Conservation (phyloP, 2,888 invertebrate species). For the Mechanitis mazaeus region DNA sequence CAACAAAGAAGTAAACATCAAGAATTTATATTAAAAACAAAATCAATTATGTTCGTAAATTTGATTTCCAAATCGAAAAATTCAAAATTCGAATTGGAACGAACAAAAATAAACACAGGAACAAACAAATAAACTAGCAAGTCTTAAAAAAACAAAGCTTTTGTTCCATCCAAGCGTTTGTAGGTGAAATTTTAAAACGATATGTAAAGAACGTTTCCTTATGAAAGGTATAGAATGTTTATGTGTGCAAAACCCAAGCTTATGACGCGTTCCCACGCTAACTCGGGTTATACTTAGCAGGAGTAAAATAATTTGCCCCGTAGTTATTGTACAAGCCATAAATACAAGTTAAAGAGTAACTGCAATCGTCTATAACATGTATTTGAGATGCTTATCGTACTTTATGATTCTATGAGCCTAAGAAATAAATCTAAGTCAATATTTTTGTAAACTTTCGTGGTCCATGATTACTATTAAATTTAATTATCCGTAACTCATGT, state of each 20-base stretch:
- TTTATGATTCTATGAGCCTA: conserved; percentile 26
- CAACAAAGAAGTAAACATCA: neutral
- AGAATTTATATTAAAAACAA: no score
- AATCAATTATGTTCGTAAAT: no score
- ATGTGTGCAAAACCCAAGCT: conserved; percentile 41
- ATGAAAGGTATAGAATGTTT: neutral
- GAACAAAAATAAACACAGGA: no score
- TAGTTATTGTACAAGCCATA: conserved; percentile 44
- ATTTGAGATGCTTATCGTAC: conserved; percentile 28
- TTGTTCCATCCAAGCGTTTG: conserved; percentile 21
- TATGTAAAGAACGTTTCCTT: conserved; percentile 22
- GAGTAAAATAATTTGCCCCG: conserved; percentile 54
- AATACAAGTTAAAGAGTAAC: conserved; percentile 37
- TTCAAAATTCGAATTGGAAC: no score
- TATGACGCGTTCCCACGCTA: conserved; percentile 61
- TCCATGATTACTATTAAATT: no score
- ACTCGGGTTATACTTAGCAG: conserved; percentile 44
- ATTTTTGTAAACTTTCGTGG: no score
- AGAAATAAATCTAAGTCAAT: no score
- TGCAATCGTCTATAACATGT: conserved; percentile 26
- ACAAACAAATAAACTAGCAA: neutral
- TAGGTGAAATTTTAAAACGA: conserved; percentile 25
- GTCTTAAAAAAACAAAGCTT: conserved; percentile 15
- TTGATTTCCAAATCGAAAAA: no score
- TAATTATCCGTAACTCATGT: no score